Conservation (phyloP, 2,888 invertebrate genomes). For the Dilophus febrilis region DNA sequence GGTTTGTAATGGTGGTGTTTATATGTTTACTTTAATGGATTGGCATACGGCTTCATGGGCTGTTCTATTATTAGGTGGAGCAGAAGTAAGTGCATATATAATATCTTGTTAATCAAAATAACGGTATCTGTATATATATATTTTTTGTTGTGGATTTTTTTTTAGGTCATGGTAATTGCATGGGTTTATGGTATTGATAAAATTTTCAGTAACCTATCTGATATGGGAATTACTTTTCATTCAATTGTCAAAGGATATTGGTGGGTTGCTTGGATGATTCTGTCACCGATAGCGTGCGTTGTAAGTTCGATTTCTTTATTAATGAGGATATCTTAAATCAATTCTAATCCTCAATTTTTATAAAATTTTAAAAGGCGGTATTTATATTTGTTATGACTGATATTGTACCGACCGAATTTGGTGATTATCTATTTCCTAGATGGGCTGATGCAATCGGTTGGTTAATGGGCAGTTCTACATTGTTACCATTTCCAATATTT, state of each 20-base stretch:
- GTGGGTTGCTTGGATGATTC: slow-evolving; percentile 52
- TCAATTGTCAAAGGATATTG: slow-evolving; percentile 43
- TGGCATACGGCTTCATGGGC: slow-evolving; percentile 67
- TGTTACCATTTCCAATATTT: slow-evolving; percentile 49
- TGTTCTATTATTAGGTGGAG: slow-evolving; percentile 48
- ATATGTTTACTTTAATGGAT: slow-evolving; percentile 53
- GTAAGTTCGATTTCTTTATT: slow-evolving; percentile 38
- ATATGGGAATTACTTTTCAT: slow-evolving; percentile 48
- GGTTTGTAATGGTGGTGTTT: slow-evolving; percentile 59
- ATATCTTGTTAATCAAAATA: background rate
- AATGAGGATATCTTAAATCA: slow-evolving; percentile 7
- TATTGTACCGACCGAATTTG: slow-evolving; percentile 45
- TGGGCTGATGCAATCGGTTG: slow-evolving; percentile 58
- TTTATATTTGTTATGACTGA: slow-evolving; percentile 54
- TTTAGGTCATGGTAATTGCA: slow-evolving; percentile 38
- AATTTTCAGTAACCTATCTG: slow-evolving; percentile 37
- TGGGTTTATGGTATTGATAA: slow-evolving; percentile 52
- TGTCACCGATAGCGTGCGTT: slow-evolving; percentile 49
- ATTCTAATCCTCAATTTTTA: slow-evolving; percentile 9
- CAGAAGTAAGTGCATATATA: slow-evolving; percentile 39
- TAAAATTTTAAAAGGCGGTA: slow-evolving; percentile 37
- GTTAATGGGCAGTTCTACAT: slow-evolving; percentile 50
- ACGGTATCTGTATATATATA: too few relatives aligned
- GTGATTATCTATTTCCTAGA: slow-evolving; percentile 45
- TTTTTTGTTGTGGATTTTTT: too few relatives aligned